Conservation (phyloP, 2,888 invertebrate genomes). For the Anodontia alba region DNA sequence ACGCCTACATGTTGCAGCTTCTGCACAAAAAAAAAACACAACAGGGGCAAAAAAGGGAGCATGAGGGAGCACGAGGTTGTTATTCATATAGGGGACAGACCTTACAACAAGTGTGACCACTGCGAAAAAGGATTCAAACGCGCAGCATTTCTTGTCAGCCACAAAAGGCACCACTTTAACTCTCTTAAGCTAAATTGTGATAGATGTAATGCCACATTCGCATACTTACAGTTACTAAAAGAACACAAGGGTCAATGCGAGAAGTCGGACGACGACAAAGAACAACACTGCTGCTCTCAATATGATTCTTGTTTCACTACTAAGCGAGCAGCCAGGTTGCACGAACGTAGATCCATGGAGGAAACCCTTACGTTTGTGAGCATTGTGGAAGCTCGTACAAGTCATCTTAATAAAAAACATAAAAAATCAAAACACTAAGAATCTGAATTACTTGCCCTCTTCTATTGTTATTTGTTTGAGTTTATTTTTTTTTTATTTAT, state of each 20-base stretch:
- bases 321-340: background rate
- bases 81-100: background rate
- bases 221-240: background rate
- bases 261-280: background rate
- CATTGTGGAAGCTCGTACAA: background rate
- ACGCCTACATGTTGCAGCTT: background rate
- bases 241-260: background rate
- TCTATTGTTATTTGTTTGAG: too few relatives aligned
- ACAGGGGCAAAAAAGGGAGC: background rate
- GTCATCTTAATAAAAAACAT: too few relatives aligned
- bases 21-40: background rate
- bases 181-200: background rate
- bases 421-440: too few relatives aligned
- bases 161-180: background rate
- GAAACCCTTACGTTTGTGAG: background rate
- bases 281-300: background rate
- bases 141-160: background rate
- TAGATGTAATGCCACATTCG: background rate
- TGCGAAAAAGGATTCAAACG: background rate
- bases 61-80: background rate
- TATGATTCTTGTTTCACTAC: background rate
- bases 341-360: background rate
- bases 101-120: background rate
- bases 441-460: too few relatives aligned
- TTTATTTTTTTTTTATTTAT: too few relatives aligned